Evolutionary conservation across 2,888 invertebrate genomes (phyloP).

Genomic region (Diaprepes abbreviatus): DNA sequence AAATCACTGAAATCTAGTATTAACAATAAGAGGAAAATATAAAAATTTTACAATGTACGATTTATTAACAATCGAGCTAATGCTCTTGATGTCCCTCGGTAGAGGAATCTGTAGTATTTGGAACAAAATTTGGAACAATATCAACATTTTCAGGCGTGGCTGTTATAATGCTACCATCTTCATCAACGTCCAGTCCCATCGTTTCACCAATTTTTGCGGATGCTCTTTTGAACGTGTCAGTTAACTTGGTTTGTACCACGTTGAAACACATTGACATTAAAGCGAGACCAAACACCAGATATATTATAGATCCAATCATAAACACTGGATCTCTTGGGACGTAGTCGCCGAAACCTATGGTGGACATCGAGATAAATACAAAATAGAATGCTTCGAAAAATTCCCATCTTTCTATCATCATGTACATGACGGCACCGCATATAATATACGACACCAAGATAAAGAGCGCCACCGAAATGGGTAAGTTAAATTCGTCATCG

Average conservation of each 20-base stretch:
- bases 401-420: conserved; percentile 86
- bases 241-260: conserved; percentile 85
- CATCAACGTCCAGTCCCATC: conserved; percentile 82
- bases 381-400: conserved; percentile 96
- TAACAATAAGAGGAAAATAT: too few species aligned
- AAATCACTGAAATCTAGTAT: too few species aligned
- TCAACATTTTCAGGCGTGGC: conserved; percentile 3
- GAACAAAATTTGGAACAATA: background rate
- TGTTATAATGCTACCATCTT: conserved; percentile 63
- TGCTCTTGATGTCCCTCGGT: background rate
- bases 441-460: conserved; percentile 90
- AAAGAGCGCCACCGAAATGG: conserved; percentile 88
- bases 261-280: conserved; percentile 98
- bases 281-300: conserved; percentile 94
- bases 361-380: conserved; percentile 96
- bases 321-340: conserved; percentile 85
- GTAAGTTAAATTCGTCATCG: conserved; percentile 95
- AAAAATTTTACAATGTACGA: background rate
- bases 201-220: conserved; percentile 89
- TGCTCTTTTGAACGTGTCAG: conserved; percentile 85
- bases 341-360: conserved; percentile 91
- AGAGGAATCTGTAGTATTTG: background rate
- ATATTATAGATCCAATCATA: conserved; percentile 93
- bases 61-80: background rate
- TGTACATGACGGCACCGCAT: conserved; percentile 86